Percentiles rank a stretch among this genome's conserved stretches.
phyloP scores from a whole-genome alignment of 2,888 invertebrate genomes.

The Ypsolopha sequella region DNA sequence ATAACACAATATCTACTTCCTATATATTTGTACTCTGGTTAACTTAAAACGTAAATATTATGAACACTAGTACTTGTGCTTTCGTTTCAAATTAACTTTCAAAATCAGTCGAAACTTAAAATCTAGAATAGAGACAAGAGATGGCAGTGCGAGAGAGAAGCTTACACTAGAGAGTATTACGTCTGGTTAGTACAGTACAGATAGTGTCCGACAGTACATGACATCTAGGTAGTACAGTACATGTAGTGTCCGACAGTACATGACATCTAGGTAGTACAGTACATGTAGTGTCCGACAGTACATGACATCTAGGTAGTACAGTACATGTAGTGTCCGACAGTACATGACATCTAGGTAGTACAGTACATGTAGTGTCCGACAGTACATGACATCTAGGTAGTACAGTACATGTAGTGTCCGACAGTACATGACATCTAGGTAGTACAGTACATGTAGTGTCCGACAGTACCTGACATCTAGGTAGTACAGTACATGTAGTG shows the following conservation, averaged over 20 bases:
- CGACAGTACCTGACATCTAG: neutral
- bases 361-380: neutral
- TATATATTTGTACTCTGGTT: conserved; percentile 1
- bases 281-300: neutral
- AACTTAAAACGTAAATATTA: conserved; percentile 1
- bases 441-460: neutral
- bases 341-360: too few species aligned
- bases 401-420: neutral
- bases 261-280: too few species aligned
- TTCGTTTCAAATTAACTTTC: conserved; percentile 17
- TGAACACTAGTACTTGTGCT: neutral
- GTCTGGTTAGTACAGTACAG: too few species aligned
- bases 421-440: neutral
- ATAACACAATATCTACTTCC: neutral
- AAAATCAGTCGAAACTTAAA: conserved; percentile 45
- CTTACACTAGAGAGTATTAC: neutral
- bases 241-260: neutral
- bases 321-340: neutral
- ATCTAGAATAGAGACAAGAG: neutral
- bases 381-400: too few species aligned
- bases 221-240: too few species aligned
- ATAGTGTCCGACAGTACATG: neutral
- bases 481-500: neutral
- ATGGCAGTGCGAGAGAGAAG: neutral
- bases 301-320: too few species aligned